Evolutionary conservation across 2,797 vertebrate species (phyloP).

Genomic region (Hoplostethus atlanticus): DNA sequence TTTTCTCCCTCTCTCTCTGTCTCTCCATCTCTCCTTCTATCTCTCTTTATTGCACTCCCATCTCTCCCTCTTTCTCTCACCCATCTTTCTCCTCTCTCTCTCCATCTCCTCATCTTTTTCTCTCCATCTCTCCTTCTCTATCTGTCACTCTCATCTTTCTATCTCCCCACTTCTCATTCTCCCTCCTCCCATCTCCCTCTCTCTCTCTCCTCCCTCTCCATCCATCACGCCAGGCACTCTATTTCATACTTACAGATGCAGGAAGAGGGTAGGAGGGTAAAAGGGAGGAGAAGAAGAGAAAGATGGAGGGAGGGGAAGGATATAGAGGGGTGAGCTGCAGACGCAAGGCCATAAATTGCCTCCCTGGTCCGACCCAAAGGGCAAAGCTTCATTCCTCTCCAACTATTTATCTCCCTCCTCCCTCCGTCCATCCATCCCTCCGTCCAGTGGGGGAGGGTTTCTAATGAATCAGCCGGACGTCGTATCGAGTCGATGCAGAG

Average conservation of each 20-base stretch:
- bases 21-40: not conserved
- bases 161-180: too few relatives aligned
- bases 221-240: not conserved
- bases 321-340: conserved; percentile 42
- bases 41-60: not conserved
- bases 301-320: not conserved
- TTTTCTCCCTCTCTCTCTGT: not conserved
- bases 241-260: conserved; percentile 43
- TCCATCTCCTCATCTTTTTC: not conserved
- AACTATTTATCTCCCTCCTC: not conserved
- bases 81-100: not conserved
- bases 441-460: conserved; percentile 9
- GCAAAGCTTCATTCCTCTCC: conserved; percentile 7
- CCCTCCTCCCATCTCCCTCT: not conserved
- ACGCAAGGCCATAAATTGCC: conserved; percentile 40
- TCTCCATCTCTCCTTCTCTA: not conserved
- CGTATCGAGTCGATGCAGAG: too few relatives aligned
- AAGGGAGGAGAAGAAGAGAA: not conserved
- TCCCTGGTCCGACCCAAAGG: conserved; percentile 37
- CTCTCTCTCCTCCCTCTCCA: not conserved
- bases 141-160: not conserved
- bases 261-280: conserved; percentile 5
- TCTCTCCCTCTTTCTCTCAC: not conserved
- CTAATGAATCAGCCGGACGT: not conserved
- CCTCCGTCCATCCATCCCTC: not conserved